Base-by-base conservation (phyloP, 2,797 vertebrate species). In the Tadarida brasiliensis region DNA sequence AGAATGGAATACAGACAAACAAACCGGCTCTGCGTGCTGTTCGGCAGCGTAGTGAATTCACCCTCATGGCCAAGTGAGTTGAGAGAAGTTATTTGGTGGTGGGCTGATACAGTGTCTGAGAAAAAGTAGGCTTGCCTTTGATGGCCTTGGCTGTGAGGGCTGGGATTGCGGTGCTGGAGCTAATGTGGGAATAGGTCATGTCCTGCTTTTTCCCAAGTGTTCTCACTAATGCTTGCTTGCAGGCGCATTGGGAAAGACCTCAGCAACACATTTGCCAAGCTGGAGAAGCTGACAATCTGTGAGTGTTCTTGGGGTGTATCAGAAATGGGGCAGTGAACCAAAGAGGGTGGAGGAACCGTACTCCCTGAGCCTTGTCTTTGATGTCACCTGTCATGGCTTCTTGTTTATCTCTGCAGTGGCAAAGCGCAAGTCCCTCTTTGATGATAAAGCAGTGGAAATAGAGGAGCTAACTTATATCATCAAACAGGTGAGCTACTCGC, bases 281-380 rank as follows among this genome's bases (percentile, higher is more conserved):
- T 99, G 98, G 99, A 99, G 98, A 99, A 99, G 95, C 99, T 99
- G 96, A 99, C 99, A 1, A 99, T 99, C 98, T 98, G 99, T 99
- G 98, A 99, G 99, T 99, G 74, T 94, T 57, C 63, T 24, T 8
- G 49, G 90, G 90, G 20, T 20, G 49, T 65, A 63, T 90, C 49
- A 22, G 88, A 90, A 26, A 16, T 77, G 68, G 93, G 80, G 10
- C 67, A 56, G 12, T 84, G 74, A 92, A 17, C 54, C 59, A 26
- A 6, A 54, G 33, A 17, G 47, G 49, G 22, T 14, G 56, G 20
- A 65, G 84, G 89, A 89, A 14, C 71, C 9, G 0, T 4, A 49
- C 70, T 68, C 17, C 56, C 61, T 82, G 86, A 73, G n/a, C 17
- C 61, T 80, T n/a, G 7, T 28, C 56, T 73, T 33, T 82, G 26